Conservation (phyloP, 2,113 vertebrate species). For the Oreochromis spilurus region DNA sequence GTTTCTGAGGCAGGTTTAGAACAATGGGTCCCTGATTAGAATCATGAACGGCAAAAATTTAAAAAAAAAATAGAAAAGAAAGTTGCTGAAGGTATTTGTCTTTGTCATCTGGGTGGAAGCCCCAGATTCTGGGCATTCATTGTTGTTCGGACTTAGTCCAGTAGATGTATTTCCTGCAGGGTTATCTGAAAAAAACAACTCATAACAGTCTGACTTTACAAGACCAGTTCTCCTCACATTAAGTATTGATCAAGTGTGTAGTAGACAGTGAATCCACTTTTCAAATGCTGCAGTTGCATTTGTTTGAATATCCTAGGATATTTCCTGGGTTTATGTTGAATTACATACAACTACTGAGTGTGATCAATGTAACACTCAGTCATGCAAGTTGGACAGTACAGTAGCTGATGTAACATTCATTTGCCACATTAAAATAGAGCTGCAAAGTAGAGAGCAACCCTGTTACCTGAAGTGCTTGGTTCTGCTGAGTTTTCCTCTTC, state of each 20-base stretch:
- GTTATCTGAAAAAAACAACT: neutral
- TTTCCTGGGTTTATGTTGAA: neutral
- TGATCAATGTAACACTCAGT: neutral
- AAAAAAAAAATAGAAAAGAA: neutral
- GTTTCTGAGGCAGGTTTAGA: constrained; percentile 44
- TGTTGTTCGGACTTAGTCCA: constrained; percentile 10
- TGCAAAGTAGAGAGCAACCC: neutral
- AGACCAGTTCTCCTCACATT: neutral
- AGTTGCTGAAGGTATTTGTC: constrained; percentile 56
- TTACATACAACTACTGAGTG: neutral
- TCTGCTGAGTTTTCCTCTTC: neutral
- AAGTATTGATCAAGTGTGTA: neutral
- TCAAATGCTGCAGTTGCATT: neutral
- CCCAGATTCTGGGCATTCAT: constrained; percentile 45
- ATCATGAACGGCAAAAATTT: neutral
- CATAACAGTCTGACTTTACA: neutral
- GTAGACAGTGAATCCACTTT: neutral
- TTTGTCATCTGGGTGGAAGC: constrained; percentile 58
- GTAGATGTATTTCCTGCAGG: neutral
- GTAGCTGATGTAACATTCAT: neutral
- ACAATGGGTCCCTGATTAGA: constrained; percentile 55
- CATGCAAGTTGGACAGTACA: neutral
- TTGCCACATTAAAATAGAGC: neutral
- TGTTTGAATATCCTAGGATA: neutral
- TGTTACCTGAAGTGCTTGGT: neutral